phyloP scores from a whole-genome alignment of 1,140 invertebrate species.

The Solenopsis fugax region DNA sequence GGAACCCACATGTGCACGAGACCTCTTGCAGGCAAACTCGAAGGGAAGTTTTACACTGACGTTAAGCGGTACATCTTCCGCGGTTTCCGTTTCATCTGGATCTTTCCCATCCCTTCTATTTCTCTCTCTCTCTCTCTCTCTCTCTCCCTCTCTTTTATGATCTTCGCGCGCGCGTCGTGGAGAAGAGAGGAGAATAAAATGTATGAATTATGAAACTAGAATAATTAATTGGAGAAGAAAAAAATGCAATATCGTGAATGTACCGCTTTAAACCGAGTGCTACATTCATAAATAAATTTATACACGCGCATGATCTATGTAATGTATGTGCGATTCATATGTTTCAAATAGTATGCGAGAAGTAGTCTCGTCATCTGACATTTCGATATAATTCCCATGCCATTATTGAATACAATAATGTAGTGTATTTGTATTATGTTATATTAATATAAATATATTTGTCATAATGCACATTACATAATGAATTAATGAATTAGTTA shows the following conservation, averaged over 20 bases:
- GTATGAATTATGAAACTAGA: slow-evolving; percentile 27
- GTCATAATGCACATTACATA: neutral
- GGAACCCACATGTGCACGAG: neutral
- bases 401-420: slow-evolving; percentile 10
- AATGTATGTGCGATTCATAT: neutral
- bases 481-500: slow-evolving; percentile 16
- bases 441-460: neutral
- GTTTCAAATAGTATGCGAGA: neutral
- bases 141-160: neutral
- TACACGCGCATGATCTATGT: neutral
- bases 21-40: neutral
- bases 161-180: neutral
- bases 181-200: neutral
- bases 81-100: slow-evolving; percentile 4
- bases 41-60: slow-evolving; percentile 2
- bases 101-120: neutral
- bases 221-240: slow-evolving; percentile 41
- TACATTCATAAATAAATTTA: slow-evolving; percentile 27
- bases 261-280: neutral
- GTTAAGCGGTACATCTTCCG: slow-evolving; percentile 15
- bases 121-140: too few relatives aligned
- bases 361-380: neutral
- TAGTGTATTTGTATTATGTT: neutral
- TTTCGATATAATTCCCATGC: slow-evolving; percentile 18
- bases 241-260: slow-evolving; percentile 10